phyloP scores from a whole-genome alignment of 1,140 invertebrate genomes.

The Drosophila bocki region DNA sequence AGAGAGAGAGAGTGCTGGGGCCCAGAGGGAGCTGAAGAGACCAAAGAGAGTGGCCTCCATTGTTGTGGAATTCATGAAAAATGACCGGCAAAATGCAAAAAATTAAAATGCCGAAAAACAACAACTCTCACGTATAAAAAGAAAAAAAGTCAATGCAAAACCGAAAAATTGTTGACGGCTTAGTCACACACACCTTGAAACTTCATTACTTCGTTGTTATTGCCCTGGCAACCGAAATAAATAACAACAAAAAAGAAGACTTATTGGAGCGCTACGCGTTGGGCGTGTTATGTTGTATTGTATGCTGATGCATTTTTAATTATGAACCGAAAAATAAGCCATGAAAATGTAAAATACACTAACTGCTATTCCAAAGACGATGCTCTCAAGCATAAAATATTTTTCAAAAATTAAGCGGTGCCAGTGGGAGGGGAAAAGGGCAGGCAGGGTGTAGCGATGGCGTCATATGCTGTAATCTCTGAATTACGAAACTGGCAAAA shows the following conservation, averaged over 20 bases:
- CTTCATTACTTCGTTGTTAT: conserved; percentile 44
- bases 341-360: conserved; percentile 60
- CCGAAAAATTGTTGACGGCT: conserved; percentile 68
- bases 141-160: conserved; percentile 40
- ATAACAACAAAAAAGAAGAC: conserved; percentile 40
- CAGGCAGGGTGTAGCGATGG: conserved; percentile 28
- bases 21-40: conserved; percentile 1
- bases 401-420: neutral
- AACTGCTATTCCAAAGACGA: conserved; percentile 25
- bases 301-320: conserved; percentile 77
- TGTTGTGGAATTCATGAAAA: conserved; percentile 57
- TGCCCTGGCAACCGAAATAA: conserved; percentile 70
- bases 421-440: neutral
- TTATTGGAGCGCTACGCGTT: conserved; percentile 47
- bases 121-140: conserved; percentile 30
- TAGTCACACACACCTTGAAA: conserved; percentile 80
- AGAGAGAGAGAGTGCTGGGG: neutral
- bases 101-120: conserved; percentile 55
- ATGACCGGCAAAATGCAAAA: conserved; percentile 72
- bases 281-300: conserved; percentile 61
- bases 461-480: conserved; percentile 68
- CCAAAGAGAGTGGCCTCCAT: conserved; percentile 26
- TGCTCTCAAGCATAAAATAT: conserved; percentile 75
- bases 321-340: conserved; percentile 67
- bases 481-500: conserved; percentile 61